Percentiles rank a stretch among this genome's conserved stretches.
Conservation (phyloP, 2,113 vertebrate genomes). For the Merops nubicus region DNA sequence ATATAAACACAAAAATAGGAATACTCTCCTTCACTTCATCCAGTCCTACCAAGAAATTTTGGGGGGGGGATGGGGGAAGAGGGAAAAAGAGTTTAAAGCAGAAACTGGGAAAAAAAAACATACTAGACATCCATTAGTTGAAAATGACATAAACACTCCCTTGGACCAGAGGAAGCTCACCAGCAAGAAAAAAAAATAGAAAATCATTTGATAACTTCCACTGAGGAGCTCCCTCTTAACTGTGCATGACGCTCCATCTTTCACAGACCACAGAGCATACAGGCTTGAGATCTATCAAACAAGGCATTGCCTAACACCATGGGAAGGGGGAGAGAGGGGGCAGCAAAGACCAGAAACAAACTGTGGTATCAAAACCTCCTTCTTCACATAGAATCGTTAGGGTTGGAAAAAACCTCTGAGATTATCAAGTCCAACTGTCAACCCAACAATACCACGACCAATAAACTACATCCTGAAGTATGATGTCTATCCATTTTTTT, state of each 20-base stretch:
- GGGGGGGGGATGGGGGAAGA: accelerated
- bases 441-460: no score
- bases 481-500: no score
- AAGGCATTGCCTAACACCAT: accelerated
- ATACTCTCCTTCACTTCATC: neutral
- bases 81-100: neutral
- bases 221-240: neutral
- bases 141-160: neutral
- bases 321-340: neutral
- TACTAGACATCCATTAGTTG: neutral
- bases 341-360: neutral
- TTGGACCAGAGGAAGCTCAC: neutral
- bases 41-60: neutral
- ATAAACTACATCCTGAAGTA: no score
- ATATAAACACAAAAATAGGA: neutral
- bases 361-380: neutral
- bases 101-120: neutral
- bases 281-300: neutral
- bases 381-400: neutral
- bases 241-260: neutral
- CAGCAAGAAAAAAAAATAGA: neutral
- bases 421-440: no score
- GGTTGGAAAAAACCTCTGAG: no score
- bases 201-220: neutral
- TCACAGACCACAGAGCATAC: accelerated